Base-by-base conservation (phyloP, 1,140 invertebrate species). In the Asbolus verrucosus region DNA sequence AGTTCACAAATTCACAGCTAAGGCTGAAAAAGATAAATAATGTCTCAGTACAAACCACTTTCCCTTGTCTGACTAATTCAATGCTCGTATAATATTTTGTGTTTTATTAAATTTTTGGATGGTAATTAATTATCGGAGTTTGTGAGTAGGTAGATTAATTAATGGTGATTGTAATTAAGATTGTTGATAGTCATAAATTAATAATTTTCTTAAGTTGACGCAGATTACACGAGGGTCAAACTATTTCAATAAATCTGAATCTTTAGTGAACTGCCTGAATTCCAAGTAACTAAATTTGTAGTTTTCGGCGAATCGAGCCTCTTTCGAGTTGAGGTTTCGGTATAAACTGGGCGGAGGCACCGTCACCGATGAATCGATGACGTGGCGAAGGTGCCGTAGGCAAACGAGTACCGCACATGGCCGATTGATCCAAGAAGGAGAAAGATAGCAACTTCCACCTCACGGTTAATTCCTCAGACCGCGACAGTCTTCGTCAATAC, bases 211-310 rank as follows among this genome's bases (percentile, higher is more conserved):
- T 11, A n/a, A 36, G 46, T 31, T 54, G 19, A 21, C 27, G 46
- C 46, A 54, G 46, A 54, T 54, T 54, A 54, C 8, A 13, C 19
- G 46, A 54, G 24, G 27, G 46, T 21, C 46, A 24, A 54, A 54
- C 46, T 54, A 54, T 54, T 54, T 54, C 46, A 54, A 54, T 54
- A 54, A 54, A 54, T 54, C 27, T 30, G 46, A 54, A 54, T 54
- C 46, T 54, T 54, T 27, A 54, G 46, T 54, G 46, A 54, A 54
- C 14, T 54, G 46, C 19, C 46, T 54, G 46, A 54, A 54, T 54
- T 54, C 21, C 46, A 54, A 54, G 46, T 54, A 30, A 54, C 46
- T 54, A 27, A 54, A 54, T 54, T 54, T 54, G 46, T 54, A 54
- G 46, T 54, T 54, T 54, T 54, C 14, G 46, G 18, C 46, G 19